Base-by-base conservation (phyloP, 2,797 vertebrate genomes). In the Odontamblyopus lacepedii region DNA sequence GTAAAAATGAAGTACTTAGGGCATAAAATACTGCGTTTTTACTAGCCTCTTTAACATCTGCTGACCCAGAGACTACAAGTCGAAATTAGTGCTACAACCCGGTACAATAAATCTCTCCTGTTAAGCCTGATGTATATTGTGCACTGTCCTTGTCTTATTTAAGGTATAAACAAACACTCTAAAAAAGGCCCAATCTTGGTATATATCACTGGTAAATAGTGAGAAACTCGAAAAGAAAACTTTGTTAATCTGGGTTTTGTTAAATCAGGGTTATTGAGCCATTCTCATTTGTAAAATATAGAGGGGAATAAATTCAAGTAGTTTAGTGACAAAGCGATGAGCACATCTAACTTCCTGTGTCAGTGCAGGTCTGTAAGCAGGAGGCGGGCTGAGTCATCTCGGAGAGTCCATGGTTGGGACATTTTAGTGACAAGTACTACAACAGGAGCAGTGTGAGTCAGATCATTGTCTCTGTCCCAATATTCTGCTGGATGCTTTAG, bases 381-480 rank as follows among this genome's bases (percentile, higher is more conserved):
- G 71, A 79, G 75, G 76, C 77, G 74, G 82, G 73, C 75, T 85
- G 79, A 85, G 81, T 89, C 81, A 80, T 82, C 77, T 66, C 53
- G 75, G 73, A 71, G 57, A 38, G 57, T 78, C 48, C 35, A 69
- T n/a, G 19, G 73, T 55, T 76, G 77, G 77, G 82, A 88, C 73
- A 90, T 89, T 82, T 89, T 74, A 87, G 67, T 90, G 88, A 87
- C 85, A 86, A 79, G 77, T 80, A 66, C 35, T 44, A 65, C 63
- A 29, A 64, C 62, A 76, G 61, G 70, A 75, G 67, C 32, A 57
- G 15, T 35, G 80, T 84, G 80, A 88, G 78, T 90, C 85, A 87
- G 70, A 76, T 79, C 68, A 72, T 77, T 76, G 63, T 83, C 73
- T 73, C 70, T 57, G 26, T 80, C 68, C 68, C 70, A 83, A 81